These are phyloP conservation scores for Notodonta ziczac DNA, from an alignment of 2,888 invertebrate genomes.

Conservation along the genomic window DNA sequence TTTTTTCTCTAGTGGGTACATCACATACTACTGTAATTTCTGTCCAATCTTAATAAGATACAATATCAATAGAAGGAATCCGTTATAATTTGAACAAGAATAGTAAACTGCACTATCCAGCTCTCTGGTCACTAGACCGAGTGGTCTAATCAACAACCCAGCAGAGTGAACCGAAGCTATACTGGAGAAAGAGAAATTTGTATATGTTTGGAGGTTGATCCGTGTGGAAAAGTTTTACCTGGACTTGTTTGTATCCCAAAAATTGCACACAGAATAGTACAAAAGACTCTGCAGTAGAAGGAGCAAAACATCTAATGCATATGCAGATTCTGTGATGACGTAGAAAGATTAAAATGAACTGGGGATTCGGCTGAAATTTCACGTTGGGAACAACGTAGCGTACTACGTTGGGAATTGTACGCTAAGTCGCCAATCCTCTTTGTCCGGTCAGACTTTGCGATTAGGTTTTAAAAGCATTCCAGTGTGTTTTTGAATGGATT, in stretches of 20 bases:
- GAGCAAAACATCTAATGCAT: not conserved
- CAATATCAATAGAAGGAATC: too few relatives aligned
- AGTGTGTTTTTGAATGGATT: conserved; percentile 13
- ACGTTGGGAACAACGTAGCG: conserved; percentile 10
- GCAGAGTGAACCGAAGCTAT: too few relatives aligned
- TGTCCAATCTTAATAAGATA: too few relatives aligned
- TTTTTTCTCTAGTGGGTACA: too few relatives aligned
- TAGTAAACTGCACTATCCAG: too few relatives aligned
- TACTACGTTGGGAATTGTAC: conserved; percentile 26
- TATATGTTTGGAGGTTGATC: too few relatives aligned
- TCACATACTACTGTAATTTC: too few relatives aligned
- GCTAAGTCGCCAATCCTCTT: conserved; percentile 47
- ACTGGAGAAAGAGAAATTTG: too few relatives aligned
- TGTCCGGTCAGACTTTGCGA: conserved; percentile 39
- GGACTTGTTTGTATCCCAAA: not conserved
- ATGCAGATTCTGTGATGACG: not conserved
- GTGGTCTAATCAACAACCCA: too few relatives aligned
- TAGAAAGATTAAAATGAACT: conserved; percentile 24
- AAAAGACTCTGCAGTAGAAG: not conserved
- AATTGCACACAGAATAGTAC: not conserved
- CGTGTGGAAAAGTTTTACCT: too few relatives aligned
- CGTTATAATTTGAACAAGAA: too few relatives aligned
- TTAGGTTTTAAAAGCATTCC: conserved; percentile 47
- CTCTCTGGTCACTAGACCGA: too few relatives aligned
- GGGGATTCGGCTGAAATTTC: conserved; percentile 26